A percentile compares a stretch with the other conserved stretches of the same genome.
These are phyloP conservation scores for Parambassis ranga DNA, from an alignment of 2,797 vertebrate genomes.

Conservation along the genomic window DNA sequence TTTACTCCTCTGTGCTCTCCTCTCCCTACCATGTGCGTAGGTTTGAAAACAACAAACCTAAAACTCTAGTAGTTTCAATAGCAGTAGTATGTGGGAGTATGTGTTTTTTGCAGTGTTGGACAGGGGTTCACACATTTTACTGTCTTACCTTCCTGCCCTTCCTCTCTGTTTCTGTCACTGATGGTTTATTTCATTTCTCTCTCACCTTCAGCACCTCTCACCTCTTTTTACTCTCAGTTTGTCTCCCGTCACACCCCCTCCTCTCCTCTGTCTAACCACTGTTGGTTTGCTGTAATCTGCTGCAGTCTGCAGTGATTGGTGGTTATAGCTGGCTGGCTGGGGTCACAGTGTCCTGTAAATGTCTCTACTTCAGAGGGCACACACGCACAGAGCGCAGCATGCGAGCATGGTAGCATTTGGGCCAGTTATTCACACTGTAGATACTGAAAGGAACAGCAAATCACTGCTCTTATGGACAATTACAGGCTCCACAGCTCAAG, in stretches of 20 bases:
- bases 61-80: too few species aligned
- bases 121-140: too few species aligned
- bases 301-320: slow-evolving; percentile 55
- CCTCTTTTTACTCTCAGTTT: too few species aligned
- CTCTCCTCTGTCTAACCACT: slow-evolving; percentile 5
- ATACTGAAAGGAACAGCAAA: not conserved
- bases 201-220: not conserved
- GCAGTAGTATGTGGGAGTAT: too few species aligned
- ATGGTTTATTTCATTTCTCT: not conserved
- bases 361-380: slow-evolving; percentile 7
- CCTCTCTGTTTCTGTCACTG: not conserved
- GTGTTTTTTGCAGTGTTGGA: too few species aligned
- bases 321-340: slow-evolving; percentile 15
- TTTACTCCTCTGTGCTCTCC: too few species aligned
- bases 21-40: too few species aligned
- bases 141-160: not conserved
- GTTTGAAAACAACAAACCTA: too few species aligned
- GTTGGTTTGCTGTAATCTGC: slow-evolving; percentile 35
- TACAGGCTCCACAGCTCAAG: not conserved
- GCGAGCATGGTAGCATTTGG: too few species aligned
- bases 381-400: not conserved
- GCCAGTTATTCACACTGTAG: slow-evolving; percentile 7
- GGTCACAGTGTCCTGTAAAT: slow-evolving; percentile 52
- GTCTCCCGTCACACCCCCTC: too few species aligned
- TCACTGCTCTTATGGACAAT: not conserved